Percentiles rank a stretch among this genome's conserved stretches.
Conservation (phyloP, 2,113 vertebrate species). For the Nothobranchius kuhntae region DNA sequence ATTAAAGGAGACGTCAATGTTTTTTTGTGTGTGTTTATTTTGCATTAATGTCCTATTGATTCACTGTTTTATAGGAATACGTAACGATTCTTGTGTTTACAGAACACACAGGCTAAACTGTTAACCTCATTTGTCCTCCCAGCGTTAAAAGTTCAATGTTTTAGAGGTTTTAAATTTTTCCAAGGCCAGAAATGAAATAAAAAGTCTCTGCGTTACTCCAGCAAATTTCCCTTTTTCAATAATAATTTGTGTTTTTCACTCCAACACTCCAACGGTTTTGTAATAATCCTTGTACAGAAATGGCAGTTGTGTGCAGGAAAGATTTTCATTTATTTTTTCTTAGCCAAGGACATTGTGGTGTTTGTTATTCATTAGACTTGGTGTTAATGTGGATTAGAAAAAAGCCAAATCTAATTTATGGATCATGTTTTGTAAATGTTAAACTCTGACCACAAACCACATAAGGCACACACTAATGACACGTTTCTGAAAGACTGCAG, state of each 20-base stretch:
- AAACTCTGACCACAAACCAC: neutral
- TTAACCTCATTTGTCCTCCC: constrained; percentile 18
- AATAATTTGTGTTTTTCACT: neutral
- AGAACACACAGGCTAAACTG: constrained; percentile 2
- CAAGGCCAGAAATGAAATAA: neutral
- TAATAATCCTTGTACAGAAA: neutral
- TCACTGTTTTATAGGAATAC: constrained; percentile 6
- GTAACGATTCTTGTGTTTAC: neutral
- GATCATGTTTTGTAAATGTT: neutral
- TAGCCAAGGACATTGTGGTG: constrained; percentile 7
- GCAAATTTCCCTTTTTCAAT: neutral
- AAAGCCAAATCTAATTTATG: neutral
- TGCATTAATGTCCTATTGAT: constrained; percentile 21
- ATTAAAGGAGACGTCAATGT: neutral
- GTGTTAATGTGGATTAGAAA: neutral
- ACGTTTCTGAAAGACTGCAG: neutral
- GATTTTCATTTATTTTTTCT: neutral
- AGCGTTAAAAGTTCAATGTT: constrained; percentile 18
- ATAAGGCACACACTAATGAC: neutral
- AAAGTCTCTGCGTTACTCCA: no score
- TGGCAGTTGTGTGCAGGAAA: no score
- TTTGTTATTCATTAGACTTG: constrained; percentile 8
- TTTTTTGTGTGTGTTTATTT: neutral
- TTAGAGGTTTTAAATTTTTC: neutral
- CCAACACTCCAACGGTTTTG: neutral